Evolutionary conservation across 2,113 vertebrate species (phyloP), one percentile per base, ranked within the genome.

Genomic region (Oryzias curvinotus): DNA sequence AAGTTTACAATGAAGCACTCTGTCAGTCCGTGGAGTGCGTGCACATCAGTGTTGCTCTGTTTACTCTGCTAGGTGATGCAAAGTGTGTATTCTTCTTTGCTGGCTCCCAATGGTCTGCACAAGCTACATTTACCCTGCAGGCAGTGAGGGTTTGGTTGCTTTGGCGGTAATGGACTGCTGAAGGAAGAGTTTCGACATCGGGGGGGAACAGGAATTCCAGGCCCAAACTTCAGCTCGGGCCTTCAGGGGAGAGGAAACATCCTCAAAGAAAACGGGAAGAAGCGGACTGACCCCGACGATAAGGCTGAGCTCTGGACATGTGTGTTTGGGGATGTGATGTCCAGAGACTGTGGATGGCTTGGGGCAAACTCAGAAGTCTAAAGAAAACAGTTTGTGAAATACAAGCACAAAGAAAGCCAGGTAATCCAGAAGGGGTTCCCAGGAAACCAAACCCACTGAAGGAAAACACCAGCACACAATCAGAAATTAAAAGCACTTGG

Each of bases 121-220:
- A 52, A 78, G 81, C 74, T 71, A 59, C 83, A 70, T 73, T 88
- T 83, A 78, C 73, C 85, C 86, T 16, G 81, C 77, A 83, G 88
- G 86, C 86, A 77, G 61, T 12, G 71, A 88, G 71, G 52, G 68
- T 69, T 84, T 77, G 84, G 90, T 86, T 88, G 86, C 87, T 87
- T 86, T 73, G 63, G 85, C 65, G 72, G 77, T 87, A 89, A 91
- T 88, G 81, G 87, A 86, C 85, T 84, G 84, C 85, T 90, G 87
- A 90, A 82, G 86, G 79, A 76, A 81, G 73, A 65, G 21, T 88
- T 89, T 91, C 84, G 86, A 88, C 88, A 86, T 86, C 78, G 77
- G 86, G 88, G 86, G 88, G 87, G 89, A 89, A 77, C 82, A 68
- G 76, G 83, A 87, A 91, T 92, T 89, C 89, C 77, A 87, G 74